These are phyloP conservation scores for Boleophthalmus pectinirostris DNA, from an alignment of 2,113 vertebrate genomes.

Conservation along the genomic window DNA sequence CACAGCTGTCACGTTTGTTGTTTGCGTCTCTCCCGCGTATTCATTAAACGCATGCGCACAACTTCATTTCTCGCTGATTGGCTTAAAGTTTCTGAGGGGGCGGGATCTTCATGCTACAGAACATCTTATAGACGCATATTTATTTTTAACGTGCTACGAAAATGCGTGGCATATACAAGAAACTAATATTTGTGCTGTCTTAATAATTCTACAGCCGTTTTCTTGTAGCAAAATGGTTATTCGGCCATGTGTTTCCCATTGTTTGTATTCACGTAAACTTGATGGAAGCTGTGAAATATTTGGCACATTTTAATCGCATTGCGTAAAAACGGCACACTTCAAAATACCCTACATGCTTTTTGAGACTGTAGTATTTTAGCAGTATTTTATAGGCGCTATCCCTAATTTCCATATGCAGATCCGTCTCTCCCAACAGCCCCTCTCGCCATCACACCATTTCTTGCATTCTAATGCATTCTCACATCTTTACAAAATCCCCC, in stretches of 20 bases:
- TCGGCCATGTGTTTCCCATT: background rate
- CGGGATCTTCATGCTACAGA: background rate
- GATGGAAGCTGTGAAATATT: background rate
- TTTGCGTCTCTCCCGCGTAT: constrained; percentile 69
- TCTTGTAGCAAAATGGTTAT: background rate
- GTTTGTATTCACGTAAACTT: background rate
- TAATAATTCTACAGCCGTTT: background rate
- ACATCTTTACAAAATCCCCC: constrained; percentile 72
- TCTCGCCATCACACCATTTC: constrained; percentile 86
- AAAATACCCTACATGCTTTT: background rate
- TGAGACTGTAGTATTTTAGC: constrained; percentile 74
- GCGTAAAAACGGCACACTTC: background rate
- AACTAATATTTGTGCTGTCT: background rate
- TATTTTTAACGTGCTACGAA: background rate
- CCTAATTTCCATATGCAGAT: constrained; percentile 99
- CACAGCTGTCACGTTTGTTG: background rate
- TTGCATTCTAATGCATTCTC: constrained; percentile 84
- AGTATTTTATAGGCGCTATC: constrained; percentile 87
- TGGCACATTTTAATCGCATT: background rate
- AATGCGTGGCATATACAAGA: background rate
- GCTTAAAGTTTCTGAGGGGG: constrained; percentile 61
- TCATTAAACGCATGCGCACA: constrained; percentile 57
- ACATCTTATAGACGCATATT: background rate
- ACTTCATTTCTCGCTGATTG: constrained; percentile 43
- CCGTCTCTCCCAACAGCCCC: constrained; percentile 87